Evolutionary conservation across 2,797 vertebrate genomes (phyloP).

Genomic region (Pseudochaenichthys georgianus): DNA sequence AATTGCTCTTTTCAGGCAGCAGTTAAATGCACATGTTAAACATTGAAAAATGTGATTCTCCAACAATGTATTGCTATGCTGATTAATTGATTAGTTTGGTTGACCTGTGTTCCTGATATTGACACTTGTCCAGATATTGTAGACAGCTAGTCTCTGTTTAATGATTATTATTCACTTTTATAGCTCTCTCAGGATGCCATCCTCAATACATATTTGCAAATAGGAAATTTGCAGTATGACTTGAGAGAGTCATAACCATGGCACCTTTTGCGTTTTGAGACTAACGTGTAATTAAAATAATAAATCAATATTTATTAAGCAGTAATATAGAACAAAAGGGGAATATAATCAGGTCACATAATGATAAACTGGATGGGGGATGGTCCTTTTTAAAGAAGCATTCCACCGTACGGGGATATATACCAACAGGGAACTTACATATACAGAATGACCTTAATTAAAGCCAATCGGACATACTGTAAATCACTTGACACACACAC

Average conservation of each 20-base stretch:
- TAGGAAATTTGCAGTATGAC: conserved; percentile 81
- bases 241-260: conserved; percentile 81
- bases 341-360: conserved; percentile 60
- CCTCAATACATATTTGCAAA: conserved; percentile 85
- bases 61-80: conserved; percentile 4
- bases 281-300: conserved; percentile 85
- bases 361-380: conserved; percentile 46
- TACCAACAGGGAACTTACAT: conserved; percentile 1
- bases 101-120: conserved; percentile 69
- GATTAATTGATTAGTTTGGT: conserved; percentile 19
- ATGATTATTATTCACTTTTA: conserved; percentile 82
- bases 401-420: conserved; percentile 18
- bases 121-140: conserved; percentile 76
- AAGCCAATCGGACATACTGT: neutral
- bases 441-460: conserved; percentile 11
- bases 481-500: neutral
- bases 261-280: conserved; percentile 83
- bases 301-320: conserved; percentile 87
- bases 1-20: neutral
- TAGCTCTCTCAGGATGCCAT: conserved; percentile 77
- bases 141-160: conserved; percentile 77
- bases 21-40: neutral
- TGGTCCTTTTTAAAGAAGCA: conserved; percentile 22
- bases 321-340: conserved; percentile 69
- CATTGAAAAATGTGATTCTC: neutral